Conservation (phyloP, 1,140 invertebrate species). For the Hetaerina americana region DNA sequence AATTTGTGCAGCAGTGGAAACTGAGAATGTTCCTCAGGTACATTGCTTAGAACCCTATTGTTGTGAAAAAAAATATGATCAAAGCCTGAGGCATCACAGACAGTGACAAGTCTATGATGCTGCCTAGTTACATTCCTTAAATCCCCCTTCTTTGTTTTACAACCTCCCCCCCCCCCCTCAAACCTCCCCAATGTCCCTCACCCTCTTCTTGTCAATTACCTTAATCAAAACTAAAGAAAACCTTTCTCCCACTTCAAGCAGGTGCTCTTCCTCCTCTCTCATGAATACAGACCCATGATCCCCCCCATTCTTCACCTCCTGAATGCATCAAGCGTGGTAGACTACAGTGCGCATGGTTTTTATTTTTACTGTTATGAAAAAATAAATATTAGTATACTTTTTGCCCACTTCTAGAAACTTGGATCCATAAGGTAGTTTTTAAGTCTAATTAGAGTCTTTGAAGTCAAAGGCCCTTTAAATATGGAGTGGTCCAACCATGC, state of each 20-base stretch:
- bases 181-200: background rate
- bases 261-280: background rate
- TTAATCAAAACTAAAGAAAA: background rate
- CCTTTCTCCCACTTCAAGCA: background rate
- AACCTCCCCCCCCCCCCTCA: background rate
- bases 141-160: background rate
- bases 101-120: background rate
- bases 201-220: background rate
- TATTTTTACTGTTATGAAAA: background rate
- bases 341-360: background rate
- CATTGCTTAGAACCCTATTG: background rate
- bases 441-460: background rate
- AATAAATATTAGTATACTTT: conserved; percentile 1
- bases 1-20: background rate
- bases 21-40: background rate
- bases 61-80: background rate
- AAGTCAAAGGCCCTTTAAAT: background rate
- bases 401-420: background rate
- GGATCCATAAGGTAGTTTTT: background rate
- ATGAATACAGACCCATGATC: no score
- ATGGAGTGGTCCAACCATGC: background rate
- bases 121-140: background rate
- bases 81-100: background rate
- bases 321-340: background rate
- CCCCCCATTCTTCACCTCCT: background rate